These are phyloP conservation scores for Laticauda laticaudata DNA, from an alignment of 2,113 vertebrate species.

Conservation along the genomic window DNA sequence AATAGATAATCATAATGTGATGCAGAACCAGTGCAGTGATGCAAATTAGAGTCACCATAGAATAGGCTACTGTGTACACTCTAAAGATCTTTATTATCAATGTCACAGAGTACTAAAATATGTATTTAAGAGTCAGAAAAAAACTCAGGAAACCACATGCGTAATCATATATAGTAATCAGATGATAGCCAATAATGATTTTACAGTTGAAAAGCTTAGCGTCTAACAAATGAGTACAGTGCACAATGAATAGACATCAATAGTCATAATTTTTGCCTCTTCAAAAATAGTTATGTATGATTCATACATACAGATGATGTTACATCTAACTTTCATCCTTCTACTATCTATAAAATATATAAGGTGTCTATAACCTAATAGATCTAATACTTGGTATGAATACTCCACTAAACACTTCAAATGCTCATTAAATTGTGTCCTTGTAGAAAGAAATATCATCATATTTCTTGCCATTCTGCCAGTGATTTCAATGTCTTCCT, in stretches of 20 bases:
- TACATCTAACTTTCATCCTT: conserved; percentile 27
- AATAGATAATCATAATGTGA: neutral
- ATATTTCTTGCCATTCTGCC: neutral
- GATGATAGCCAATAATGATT: conserved; percentile 68
- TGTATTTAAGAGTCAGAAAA: conserved; percentile 68
- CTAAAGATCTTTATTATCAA: conserved; percentile 46
- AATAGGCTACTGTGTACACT: neutral
- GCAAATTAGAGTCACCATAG: conserved; percentile 26
- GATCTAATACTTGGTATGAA: neutral
- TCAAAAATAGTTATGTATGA: conserved; percentile 60
- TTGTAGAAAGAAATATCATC: neutral
- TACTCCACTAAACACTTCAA: neutral
- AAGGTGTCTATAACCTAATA: neutral
- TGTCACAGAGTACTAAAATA: conserved; percentile 57
- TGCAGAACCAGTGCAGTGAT: neutral
- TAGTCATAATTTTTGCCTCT: conserved; percentile 62
- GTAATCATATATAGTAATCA: conserved; percentile 54
- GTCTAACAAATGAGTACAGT: conserved; percentile 60
- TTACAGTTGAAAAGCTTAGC: conserved; percentile 71
- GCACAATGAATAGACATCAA: conserved; percentile 66
- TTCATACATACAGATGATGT: conserved; percentile 49
- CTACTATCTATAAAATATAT: conserved; percentile 31
- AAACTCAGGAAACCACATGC: conserved; percentile 58
- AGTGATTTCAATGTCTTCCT: neutral
- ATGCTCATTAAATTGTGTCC: neutral